phyloP scores from a whole-genome alignment of 2,113 vertebrate genomes.

The Sylvilagus bachmani region DNA sequence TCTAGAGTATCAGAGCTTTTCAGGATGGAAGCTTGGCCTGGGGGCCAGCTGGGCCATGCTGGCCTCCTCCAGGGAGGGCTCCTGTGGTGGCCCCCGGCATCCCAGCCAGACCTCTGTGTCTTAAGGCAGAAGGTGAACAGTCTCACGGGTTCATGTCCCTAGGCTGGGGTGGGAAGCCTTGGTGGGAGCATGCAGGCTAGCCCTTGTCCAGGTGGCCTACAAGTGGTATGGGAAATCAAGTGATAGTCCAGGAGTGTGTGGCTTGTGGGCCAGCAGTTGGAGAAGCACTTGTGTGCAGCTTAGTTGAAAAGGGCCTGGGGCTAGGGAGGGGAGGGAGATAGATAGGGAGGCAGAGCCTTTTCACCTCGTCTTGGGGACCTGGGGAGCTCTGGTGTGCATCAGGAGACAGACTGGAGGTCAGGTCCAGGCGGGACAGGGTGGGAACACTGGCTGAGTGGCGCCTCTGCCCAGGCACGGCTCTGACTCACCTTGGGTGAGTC shows the following conservation, averaged over 20 bases:
- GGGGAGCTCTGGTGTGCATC: background rate
- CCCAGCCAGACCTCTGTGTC: background rate
- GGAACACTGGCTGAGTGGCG: background rate
- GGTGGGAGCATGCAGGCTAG: background rate
- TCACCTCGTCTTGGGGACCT: background rate
- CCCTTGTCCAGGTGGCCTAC: background rate
- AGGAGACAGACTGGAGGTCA: background rate
- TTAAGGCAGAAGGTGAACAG: background rate
- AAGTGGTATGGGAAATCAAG: background rate
- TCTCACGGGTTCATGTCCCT: background rate
- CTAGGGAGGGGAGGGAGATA: background rate
- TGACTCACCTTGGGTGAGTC: conserved; percentile 34
- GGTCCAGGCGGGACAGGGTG: background rate
- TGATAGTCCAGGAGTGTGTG: background rate
- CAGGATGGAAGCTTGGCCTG: background rate
- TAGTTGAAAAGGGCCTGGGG: background rate
- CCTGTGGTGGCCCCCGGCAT: background rate
- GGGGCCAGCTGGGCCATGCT: background rate
- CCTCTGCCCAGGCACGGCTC: conserved; percentile 25
- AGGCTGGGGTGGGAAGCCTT: background rate
- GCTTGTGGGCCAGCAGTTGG: background rate
- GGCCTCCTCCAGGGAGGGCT: background rate
- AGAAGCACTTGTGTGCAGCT: conserved; percentile 12
- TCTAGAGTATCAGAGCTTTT: background rate
- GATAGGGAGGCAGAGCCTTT: background rate